Conservation (phyloP, 2,113 vertebrate genomes). For the Dasyurus viverrinus region DNA sequence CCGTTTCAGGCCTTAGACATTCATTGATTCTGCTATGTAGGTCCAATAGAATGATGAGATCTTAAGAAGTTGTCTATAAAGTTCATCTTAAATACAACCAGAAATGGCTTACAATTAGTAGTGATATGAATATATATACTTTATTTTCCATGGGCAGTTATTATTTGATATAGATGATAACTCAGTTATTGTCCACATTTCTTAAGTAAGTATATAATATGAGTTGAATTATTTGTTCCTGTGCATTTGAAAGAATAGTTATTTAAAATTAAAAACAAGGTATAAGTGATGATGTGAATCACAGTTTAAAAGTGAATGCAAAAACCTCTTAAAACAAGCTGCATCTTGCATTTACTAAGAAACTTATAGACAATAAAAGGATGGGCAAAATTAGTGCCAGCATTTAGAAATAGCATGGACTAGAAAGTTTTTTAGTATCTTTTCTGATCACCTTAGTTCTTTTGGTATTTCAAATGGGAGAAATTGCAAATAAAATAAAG, state of each 20-base stretch:
- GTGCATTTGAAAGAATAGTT: neutral
- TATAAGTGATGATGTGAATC: neutral
- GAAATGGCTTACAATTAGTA: neutral
- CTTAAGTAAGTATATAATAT: neutral
- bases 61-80: neutral
- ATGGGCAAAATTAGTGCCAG: neutral
- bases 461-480: neutral
- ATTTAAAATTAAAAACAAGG: neutral
- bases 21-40: neutral
- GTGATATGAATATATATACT: neutral
- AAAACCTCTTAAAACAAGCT: neutral
- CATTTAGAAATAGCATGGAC: neutral
- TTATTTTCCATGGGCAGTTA: neutral
- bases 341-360: neutral
- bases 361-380: fast-evolving
- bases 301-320: neutral
- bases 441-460: neutral
- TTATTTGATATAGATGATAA: neutral
- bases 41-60: neutral
- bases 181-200: neutral
- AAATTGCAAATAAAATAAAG: neutral
- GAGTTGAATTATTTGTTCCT: neutral
- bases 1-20: neutral
- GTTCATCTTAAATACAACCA: neutral
- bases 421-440: neutral